phyloP scores from a whole-genome alignment of 1,140 invertebrate species.

The Nephotettix cincticeps region DNA sequence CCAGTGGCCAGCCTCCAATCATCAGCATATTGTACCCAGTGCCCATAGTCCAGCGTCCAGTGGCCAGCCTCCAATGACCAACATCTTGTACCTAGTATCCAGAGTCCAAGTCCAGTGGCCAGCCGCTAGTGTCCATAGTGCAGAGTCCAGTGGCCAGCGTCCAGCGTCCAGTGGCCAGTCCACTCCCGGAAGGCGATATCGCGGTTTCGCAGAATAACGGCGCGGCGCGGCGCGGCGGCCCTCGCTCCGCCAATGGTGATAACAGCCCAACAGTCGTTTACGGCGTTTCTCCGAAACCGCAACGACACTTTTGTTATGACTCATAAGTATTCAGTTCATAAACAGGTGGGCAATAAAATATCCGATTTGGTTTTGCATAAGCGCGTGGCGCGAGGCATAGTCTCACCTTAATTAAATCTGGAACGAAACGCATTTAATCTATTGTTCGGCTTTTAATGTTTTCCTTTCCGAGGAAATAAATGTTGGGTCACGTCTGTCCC shows the following conservation, averaged over 20 bases:
- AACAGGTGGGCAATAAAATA: neutral
- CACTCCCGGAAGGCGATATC: neutral
- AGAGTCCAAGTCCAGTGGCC: too few species aligned
- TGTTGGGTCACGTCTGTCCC: neutral
- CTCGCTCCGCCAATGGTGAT: neutral
- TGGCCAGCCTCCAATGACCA: too few species aligned
- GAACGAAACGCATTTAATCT: neutral
- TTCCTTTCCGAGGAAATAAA: neutral
- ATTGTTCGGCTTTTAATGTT: neutral
- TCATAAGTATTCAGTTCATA: neutral
- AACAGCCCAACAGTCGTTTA: neutral
- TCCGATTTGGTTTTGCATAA: neutral
- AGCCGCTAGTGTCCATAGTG: too few species aligned
- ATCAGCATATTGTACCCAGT: too few species aligned
- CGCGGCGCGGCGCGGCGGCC: neutral
- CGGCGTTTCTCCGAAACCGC: neutral
- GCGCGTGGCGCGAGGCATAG: neutral
- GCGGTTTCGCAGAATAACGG: slow-evolving; percentile 2
- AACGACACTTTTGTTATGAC: slow-evolving; percentile 3
- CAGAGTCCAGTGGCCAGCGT: too few species aligned
- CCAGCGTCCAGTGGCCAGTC: too few species aligned
- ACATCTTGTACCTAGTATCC: too few species aligned
- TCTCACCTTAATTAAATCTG: slow-evolving; percentile 1
- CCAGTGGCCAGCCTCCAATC: too few species aligned
- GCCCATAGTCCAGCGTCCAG: too few species aligned